These are phyloP conservation scores for Corbicula japonica DNA, from an alignment of 2,888 invertebrate species.

Conservation along the genomic window DNA sequence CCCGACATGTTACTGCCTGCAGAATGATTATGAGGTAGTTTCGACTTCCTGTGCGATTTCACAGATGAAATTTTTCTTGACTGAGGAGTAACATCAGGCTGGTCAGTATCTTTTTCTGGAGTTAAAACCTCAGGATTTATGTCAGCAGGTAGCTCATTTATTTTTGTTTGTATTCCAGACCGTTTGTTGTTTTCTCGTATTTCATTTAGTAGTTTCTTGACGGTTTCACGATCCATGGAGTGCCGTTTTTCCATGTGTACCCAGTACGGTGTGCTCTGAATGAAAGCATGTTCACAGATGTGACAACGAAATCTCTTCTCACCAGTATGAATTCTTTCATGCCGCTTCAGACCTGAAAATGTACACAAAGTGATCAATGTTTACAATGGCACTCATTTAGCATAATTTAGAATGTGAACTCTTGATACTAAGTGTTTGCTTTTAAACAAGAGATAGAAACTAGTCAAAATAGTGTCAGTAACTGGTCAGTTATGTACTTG, in stretches of 20 bases:
- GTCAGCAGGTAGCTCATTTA: conserved; percentile 29
- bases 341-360: conserved; percentile 49
- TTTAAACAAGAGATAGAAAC: no score
- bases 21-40: not conserved
- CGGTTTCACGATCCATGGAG: conserved; percentile 38
- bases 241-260: conserved; percentile 64
- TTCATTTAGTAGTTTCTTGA: conserved; percentile 47
- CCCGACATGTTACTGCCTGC: not conserved
- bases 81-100: not conserved
- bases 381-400: no score
- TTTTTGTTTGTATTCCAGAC: conserved; percentile 36
- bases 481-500: no score
- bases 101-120: not conserved
- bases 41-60: not conserved
- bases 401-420: no score
- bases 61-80: not conserved
- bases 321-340: conserved; percentile 62
- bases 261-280: conserved; percentile 65
- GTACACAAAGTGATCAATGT: no score
- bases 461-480: no score
- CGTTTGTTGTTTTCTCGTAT: conserved; percentile 40
- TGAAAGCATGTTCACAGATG: conserved; percentile 61
- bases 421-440: no score
- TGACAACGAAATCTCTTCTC: conserved; percentile 60
- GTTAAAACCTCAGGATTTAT: conserved; percentile 6